Percentiles rank a stretch among this genome's conserved stretches.
These are phyloP conservation scores for Bemisia tabaci DNA, from an alignment of 1,140 invertebrate species.

Conservation along the genomic window DNA sequence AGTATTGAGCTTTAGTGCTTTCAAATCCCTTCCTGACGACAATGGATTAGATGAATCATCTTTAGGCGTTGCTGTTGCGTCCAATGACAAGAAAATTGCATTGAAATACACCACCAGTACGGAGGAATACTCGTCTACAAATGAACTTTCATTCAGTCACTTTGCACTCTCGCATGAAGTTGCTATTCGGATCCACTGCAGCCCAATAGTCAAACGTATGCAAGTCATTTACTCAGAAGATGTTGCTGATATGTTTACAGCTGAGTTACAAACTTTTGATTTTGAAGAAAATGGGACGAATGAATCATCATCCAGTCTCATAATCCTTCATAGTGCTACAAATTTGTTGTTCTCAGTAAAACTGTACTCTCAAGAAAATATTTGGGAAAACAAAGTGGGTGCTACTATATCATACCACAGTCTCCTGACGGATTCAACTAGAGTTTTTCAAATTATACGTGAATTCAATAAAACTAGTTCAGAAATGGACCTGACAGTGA, in stretches of 20 bases:
- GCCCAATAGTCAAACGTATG: background rate
- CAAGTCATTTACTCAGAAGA: background rate
- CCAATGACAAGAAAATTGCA: background rate
- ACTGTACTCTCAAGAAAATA: background rate
- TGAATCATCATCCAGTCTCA: background rate
- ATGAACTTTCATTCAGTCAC: background rate
- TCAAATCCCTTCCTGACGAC: background rate
- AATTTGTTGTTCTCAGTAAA: background rate
- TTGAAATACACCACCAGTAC: background rate
- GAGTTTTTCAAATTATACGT: background rate
- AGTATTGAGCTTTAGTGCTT: background rate
- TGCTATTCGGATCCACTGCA: background rate
- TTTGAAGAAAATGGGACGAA: background rate
- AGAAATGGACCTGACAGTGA: background rate
- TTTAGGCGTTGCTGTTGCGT: background rate
- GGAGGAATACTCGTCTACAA: background rate
- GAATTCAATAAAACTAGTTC: background rate
- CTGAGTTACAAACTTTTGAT: background rate
- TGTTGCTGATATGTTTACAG: background rate
- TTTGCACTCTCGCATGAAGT: background rate
- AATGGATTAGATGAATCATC: background rate
- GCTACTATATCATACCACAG: background rate
- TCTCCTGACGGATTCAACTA: background rate
- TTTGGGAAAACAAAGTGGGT: background rate
- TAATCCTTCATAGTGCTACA: background rate